Percentiles rank a stretch among this genome's conserved stretches.
These are phyloP conservation scores for Peromyscus melanophrys DNA, from an alignment of 2,797 vertebrate species.

Conservation along the genomic window DNA sequence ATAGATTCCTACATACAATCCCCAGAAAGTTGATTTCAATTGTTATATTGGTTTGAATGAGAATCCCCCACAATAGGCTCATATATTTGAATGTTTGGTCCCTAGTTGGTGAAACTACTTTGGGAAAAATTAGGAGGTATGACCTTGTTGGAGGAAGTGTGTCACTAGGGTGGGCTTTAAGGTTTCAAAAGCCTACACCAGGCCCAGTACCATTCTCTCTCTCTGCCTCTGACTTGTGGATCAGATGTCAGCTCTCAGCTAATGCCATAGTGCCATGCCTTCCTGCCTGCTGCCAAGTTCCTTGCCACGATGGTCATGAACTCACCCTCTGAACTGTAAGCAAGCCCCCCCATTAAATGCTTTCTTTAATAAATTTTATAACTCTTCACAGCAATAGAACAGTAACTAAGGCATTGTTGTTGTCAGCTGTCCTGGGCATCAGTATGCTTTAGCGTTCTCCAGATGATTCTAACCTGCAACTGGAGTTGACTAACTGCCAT, in stretches of 20 bases:
- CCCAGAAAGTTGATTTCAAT: constrained; percentile 1
- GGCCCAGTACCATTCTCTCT: neutral
- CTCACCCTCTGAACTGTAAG: neutral
- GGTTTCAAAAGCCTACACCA: neutral
- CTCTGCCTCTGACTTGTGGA: neutral
- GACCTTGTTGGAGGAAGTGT: neutral
- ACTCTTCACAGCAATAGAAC: neutral
- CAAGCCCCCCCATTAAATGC: neutral
- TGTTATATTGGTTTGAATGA: neutral
- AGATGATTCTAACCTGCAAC: neutral
- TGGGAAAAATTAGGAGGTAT: neutral
- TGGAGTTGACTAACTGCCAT: neutral
- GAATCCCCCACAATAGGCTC: neutral
- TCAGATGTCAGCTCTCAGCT: neutral
- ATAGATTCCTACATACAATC: neutral
- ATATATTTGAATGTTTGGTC: neutral
- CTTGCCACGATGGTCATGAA: neutral
- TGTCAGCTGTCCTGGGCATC: neutral
- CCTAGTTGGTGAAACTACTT: neutral
- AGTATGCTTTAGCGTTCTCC: constrained; percentile 20
- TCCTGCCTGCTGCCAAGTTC: neutral
- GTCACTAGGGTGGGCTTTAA: neutral
- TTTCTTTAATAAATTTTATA: neutral
- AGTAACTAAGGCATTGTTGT: neutral
- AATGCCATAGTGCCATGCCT: neutral